Evolutionary conservation across 2,113 vertebrate genomes (phyloP), one percentile per base, ranked within the genome.

Genomic region (Psittacara wagleri): DNA sequence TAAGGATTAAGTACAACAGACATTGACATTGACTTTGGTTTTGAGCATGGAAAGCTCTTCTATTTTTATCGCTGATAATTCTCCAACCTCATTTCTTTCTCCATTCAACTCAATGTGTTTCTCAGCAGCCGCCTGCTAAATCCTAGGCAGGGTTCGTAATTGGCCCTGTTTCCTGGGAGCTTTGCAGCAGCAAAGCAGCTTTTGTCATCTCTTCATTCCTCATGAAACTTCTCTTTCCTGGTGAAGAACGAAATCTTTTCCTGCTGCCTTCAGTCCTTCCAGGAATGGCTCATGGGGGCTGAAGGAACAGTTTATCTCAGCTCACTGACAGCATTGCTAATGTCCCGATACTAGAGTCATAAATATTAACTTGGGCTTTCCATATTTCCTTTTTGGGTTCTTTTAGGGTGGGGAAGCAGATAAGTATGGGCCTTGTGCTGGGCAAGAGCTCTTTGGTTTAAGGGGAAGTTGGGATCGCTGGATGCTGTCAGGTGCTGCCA

Each of bases 141-240:
- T 95, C 93, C 73, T 39, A 55, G 64, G 33, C 85, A 83, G 68
- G 76, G 95, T 95, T 96, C 83, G 57, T 93, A 95, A 94, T 62
- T 78, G 90, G 43, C 88, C 85, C 33, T 33, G 8, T 94, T 97
- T 93, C 68, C 67, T 13, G 9, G 48, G 55, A 80, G 54, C 68
- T 93, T 35, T 90, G 75, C 27, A 84, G 33, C 43, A 82, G 86
- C 39, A 89, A 94, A 95, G 73, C 35, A 35, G 85, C 70, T 97
- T 93, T 94, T 90, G 78, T 74, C 24, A 19, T 87, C 39, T 84
- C 87, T 85, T 85, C 37, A 17, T 90, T 94, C 59, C 59, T 86
- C 4, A 10, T 27, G 46, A 74, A 92, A 83, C 59, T 90, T 91
- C 81, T 76, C 18, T 27, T 68, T 73, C 57, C n/a, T 48, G 17